Evolutionary conservation across 2,113 vertebrate species (phyloP), one percentile per base, ranked within the genome.

Genomic region (Leptocoma aspasia): DNA sequence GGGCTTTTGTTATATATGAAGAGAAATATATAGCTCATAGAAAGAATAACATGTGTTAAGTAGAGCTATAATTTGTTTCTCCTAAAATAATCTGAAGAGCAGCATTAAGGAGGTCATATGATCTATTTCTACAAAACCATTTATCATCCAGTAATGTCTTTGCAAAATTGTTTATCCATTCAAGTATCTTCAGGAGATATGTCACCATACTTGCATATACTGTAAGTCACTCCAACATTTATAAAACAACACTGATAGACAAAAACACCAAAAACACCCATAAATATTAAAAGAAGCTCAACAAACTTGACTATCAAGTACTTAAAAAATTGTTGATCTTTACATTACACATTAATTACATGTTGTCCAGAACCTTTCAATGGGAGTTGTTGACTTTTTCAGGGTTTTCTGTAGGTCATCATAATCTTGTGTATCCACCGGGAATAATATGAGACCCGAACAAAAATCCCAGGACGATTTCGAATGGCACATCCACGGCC

Each of bases 391-490:
- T 71, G 19, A 90, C n/a, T 79, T 91, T 91, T 92, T 95, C 71
- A 84, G 54, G 94, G 39, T 96, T 94, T 92, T 80, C 96, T 98
- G 82, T 98, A 98, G 1, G 98, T 98, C 94, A 98, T 95, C 93
- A 98, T 97, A 80, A 99, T 99, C 97, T 99, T 99, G 96, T 99
- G 98, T 97, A 99, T 99, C 99, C 99, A 99, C 83, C 98, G 98
- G 15, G 99, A 98, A 93, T 99, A 99, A 95, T 98, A 99, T 8
- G 99, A 99, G 71, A 99, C 99, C 28, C 99, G 98, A 86, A 99
- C 98, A 95, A 99, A 99, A 94, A 99, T 98, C 39, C 98, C 98
- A 12, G 99, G 99, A 50, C 99, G 99, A 93, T 99, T 99, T 89
- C 98, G 98, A 59, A 99, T 97, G 41, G 99, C 99, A 31, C 99